A percentile compares a stretch with the other conserved stretches of the same genome.
Conservation (phyloP, 2,888 invertebrate genomes). For the Tachina fera region DNA sequence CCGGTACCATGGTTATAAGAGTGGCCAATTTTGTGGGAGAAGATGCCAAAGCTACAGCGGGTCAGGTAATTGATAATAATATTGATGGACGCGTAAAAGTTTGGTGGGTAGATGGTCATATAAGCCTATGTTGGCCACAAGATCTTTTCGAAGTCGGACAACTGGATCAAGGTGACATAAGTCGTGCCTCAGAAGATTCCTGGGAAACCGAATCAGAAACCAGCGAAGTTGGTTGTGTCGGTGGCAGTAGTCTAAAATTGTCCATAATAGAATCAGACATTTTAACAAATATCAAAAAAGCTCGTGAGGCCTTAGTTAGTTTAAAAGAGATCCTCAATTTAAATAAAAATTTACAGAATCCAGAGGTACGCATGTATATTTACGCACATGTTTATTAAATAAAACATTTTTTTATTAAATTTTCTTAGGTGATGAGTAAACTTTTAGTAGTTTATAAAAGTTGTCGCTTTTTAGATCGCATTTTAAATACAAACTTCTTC, state of each 20-base stretch:
- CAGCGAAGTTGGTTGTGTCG: conserved; percentile 79
- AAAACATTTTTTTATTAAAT: conserved; percentile 3
- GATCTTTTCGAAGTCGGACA: conserved; percentile 92
- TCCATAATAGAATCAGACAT: conserved; percentile 85
- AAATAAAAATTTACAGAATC: conserved; percentile 89
- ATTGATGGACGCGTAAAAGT: conserved; percentile 93
- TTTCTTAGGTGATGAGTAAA: conserved; percentile 88
- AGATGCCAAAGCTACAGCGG: conserved; percentile 89
- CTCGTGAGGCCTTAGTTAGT: conserved; percentile 89
- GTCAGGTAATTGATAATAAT: conserved; percentile 95
- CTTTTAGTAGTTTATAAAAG: conserved; percentile 92
- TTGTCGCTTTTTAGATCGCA: conserved; percentile 92
- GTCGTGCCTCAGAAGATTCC: conserved; percentile 88
- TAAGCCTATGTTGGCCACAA: conserved; percentile 96
- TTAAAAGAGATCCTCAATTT: conserved; percentile 91
- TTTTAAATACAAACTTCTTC: conserved; percentile 93
- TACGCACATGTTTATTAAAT: background rate
- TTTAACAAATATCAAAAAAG: conserved; percentile 90
- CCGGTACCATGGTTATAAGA: conserved; percentile 94
- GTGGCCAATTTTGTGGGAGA: conserved; percentile 91
- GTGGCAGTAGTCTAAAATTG: conserved; percentile 75
- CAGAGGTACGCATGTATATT: conserved; percentile 84
- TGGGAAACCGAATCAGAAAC: conserved; percentile 92
- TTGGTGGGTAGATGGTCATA: conserved; percentile 95
- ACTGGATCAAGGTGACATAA: conserved; percentile 88